Conservation (phyloP, 2,797 vertebrate species). For the Sitta carolinensis region DNA sequence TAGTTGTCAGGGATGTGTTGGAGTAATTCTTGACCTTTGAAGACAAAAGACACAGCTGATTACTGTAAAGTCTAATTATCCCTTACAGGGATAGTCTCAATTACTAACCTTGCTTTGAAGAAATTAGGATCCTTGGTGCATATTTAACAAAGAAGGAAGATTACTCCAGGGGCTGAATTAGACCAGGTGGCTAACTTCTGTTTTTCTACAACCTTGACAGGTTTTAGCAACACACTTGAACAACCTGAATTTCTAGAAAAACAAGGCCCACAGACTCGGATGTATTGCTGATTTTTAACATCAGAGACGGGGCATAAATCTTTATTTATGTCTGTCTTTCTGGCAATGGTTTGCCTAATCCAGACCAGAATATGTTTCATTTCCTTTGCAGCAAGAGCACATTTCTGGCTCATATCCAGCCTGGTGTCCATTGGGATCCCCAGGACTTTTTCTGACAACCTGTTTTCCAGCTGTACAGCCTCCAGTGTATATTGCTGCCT, state of each 20-base stretch:
- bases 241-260: neutral
- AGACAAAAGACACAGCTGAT: neutral
- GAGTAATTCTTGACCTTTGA: conserved; percentile 22
- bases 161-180: neutral
- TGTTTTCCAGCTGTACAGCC: neutral
- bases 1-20: neutral
- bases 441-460: neutral
- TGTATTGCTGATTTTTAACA: neutral
- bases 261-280: neutral
- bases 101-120: neutral
- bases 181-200: neutral
- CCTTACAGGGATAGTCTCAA: neutral
- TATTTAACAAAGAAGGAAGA: neutral
- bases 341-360: neutral
- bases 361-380: fast-evolving
- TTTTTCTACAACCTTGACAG: neutral
- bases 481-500: neutral
- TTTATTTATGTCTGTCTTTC: neutral
- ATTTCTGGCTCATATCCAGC: neutral
- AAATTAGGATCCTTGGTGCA: neutral
- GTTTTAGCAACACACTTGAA: neutral
- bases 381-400: neutral
- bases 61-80: conserved; percentile 4
- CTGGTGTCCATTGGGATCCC: neutral
- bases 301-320: neutral